Evolutionary conservation across 2,888 invertebrate species (phyloP), one percentile per base, ranked within the genome.

Genomic region (Rhagium mordax): DNA sequence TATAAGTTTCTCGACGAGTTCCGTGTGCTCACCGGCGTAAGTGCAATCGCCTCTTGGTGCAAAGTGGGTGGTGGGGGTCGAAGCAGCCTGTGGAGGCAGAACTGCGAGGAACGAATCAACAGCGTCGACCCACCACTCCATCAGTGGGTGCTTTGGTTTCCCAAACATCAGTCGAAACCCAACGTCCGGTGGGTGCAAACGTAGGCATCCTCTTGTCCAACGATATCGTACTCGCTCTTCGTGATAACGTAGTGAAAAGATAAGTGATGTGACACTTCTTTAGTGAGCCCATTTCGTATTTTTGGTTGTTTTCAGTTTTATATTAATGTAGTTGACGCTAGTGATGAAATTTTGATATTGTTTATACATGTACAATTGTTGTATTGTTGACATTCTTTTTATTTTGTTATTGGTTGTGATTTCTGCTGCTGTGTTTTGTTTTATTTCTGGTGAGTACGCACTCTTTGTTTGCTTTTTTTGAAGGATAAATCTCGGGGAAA

Each of bases 31-130:
- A 62, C 60, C 68, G 61, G 60, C 33, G 27, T 55, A 67, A 79
- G 79, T 79, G 78, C 78, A 79, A 79, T 81, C 76, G 78, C 79
- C 79, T 78, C 77, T 76, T 75, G 77, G 75, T 71, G 78, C 75
- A 76, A 81, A 81, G 83, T 83, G 83, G 85, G 84, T 83, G 84
- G 83, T 80, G 86, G 85, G 84, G 82, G 78, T 73, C 71, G 72
- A 70, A 78, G 78, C 72, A 78, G 76, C 80, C 78, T 78, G 81
- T 78, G 86, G 85, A 85, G 86, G 87, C 86, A 85, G 86, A 83
- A 78, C 84, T 80, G 83, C 74, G 76, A 78, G 75, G 80, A 82
- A 80, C 87, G 87, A 87, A 87, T 87, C 87, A 87, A 79, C 84
- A 83, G 64, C 78, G 79, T 72, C 79, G 81, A 78, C 80, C 84